Evolutionary conservation across 2,113 vertebrate genomes (phyloP).

Genomic region (Ascaphus truei): DNA sequence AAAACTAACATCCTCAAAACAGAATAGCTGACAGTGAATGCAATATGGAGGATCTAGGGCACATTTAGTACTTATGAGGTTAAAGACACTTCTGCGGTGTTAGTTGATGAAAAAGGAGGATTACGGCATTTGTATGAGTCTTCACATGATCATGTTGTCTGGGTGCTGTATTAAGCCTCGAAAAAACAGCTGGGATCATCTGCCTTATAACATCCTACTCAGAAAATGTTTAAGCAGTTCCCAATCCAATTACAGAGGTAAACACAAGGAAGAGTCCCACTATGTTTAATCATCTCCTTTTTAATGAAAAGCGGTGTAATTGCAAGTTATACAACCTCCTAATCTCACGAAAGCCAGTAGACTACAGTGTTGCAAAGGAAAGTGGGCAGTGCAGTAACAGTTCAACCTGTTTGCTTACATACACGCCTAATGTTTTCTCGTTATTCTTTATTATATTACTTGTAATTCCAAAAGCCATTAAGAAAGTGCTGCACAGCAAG

Average conservation of each 20-base stretch:
- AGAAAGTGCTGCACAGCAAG: too few species aligned
- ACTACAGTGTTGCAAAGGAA: slow-evolving; percentile 51
- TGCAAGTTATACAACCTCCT: slow-evolving; percentile 57
- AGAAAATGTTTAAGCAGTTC: slow-evolving; percentile 58
- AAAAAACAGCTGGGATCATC: slow-evolving; percentile 63
- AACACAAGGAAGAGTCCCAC: slow-evolving; percentile 53
- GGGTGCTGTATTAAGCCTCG: slow-evolving; percentile 59
- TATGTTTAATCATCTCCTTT: slow-evolving; percentile 51
- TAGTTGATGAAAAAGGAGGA: slow-evolving; percentile 59
- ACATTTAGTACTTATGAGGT: slow-evolving; percentile 53
- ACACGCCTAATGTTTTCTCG: slow-evolving; percentile 57
- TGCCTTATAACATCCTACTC: slow-evolving; percentile 55
- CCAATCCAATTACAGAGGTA: slow-evolving; percentile 69
- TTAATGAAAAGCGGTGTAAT: slow-evolving; percentile 62
- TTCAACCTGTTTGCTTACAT: too few species aligned
- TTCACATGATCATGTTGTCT: slow-evolving; percentile 59
- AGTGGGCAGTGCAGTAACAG: slow-evolving; percentile 39
- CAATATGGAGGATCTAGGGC: slow-evolving; percentile 41
- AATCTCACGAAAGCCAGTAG: slow-evolving; percentile 64
- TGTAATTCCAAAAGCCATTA: slow-evolving; percentile 66
- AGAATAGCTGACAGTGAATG: slow-evolving; percentile 39
- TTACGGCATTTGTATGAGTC: slow-evolving; percentile 57
- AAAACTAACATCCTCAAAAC: too few species aligned
- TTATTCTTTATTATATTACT: slow-evolving; percentile 60
- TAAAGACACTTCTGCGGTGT: slow-evolving; percentile 47